Conservation (phyloP, 2,113 vertebrate genomes). For the Rhinoderma darwinii region DNA sequence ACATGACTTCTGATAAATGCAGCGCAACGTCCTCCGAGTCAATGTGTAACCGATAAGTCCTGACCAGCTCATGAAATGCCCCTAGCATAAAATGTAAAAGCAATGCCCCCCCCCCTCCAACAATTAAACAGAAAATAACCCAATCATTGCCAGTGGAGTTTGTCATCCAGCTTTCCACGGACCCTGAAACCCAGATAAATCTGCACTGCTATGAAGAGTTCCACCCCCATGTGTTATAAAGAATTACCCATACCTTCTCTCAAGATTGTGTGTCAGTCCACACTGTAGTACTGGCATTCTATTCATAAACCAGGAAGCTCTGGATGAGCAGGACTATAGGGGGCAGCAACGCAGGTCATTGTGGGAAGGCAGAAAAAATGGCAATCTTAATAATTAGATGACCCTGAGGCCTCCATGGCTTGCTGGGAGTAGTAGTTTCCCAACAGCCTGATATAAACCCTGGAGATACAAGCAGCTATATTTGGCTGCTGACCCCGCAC, state of each 20-base stretch:
- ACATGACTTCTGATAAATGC: not conserved
- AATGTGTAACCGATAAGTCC: not conserved
- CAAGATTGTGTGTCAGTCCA: not conserved
- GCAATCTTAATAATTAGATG: no score
- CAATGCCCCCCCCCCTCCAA: not conserved
- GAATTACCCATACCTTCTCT: not conserved
- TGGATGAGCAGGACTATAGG: no score
- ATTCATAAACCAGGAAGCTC: not conserved
- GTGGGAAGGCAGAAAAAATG: not conserved
- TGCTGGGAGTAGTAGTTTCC: slow-evolving; percentile 7
- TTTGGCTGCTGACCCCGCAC: not conserved
- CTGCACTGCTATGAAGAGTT: not conserved
- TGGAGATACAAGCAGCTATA: not conserved
- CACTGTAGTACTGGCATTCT: not conserved
- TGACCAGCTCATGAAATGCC: not conserved
- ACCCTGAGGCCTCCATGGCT: not conserved
- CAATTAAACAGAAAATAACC: no score
- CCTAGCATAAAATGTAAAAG: not conserved
- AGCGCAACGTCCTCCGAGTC: not conserved
- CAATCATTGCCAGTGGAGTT: no score
- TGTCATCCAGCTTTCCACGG: no score
- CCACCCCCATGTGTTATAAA: not conserved
- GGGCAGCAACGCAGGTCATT: no score
- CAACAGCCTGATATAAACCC: not conserved
- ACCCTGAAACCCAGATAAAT: not conserved